A percentile compares a stretch with the other conserved stretches of the same genome.
These are phyloP conservation scores for Notodonta ziczac DNA, from an alignment of 2,888 invertebrate species.

Conservation along the genomic window DNA sequence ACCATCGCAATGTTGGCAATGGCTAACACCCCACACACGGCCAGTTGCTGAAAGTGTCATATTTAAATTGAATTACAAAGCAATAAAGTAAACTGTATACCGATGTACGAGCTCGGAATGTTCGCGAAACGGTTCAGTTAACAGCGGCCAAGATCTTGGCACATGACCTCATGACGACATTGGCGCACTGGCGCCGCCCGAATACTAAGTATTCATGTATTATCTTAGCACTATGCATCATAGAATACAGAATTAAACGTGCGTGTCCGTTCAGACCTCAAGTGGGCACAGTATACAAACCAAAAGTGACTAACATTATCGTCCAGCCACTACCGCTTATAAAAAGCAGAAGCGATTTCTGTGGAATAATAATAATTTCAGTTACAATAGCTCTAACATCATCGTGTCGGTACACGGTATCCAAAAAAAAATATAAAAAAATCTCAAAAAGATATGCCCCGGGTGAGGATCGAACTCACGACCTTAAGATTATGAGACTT, in stretches of 20 bases:
- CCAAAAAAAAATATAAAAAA: too few species aligned
- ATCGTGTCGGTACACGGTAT: too few species aligned
- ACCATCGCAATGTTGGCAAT: too few species aligned
- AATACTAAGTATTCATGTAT: slow-evolving; percentile 9
- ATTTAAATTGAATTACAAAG: neutral
- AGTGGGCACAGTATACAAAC: too few species aligned
- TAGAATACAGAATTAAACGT: slow-evolving; percentile 3
- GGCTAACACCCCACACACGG: too few species aligned
- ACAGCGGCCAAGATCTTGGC: slow-evolving; percentile 18
- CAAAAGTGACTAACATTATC: too few species aligned
- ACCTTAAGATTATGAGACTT: slow-evolving; percentile 96
- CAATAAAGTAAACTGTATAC: slow-evolving; percentile 1
- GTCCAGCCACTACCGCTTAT: too few species aligned
- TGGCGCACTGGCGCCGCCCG: slow-evolving; percentile 5
- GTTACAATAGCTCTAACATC: too few species aligned
- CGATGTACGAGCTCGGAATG: slow-evolving; percentile 6
- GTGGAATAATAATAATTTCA: too few species aligned
- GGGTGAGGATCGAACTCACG: slow-evolving; percentile 98
- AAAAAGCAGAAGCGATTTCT: too few species aligned
- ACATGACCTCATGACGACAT: slow-evolving; percentile 19
- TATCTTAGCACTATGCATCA: neutral
- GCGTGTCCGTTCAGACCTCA: too few species aligned
- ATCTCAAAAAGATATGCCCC: slow-evolving; percentile 82
- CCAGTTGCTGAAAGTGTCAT: neutral
- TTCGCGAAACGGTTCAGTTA: slow-evolving; percentile 3